These are phyloP conservation scores for Thaumatotibia leucotreta DNA, from an alignment of 1,140 invertebrate species.

Conservation along the genomic window DNA sequence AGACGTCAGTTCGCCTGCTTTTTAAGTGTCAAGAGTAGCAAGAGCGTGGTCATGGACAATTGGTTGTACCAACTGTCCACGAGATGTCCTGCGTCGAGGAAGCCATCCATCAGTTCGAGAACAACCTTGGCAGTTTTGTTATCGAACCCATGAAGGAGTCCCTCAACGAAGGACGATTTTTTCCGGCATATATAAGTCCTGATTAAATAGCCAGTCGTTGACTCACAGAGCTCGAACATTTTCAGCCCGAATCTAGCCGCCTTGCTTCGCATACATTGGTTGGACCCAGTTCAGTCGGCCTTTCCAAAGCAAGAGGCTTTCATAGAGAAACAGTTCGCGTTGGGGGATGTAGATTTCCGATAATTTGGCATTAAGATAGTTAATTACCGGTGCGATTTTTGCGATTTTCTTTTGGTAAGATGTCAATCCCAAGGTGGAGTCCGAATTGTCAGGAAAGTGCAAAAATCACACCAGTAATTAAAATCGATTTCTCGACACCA, in stretches of 20 bases:
- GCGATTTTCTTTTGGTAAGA: slow-evolving; percentile 19
- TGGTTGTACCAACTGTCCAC: slow-evolving; percentile 24
- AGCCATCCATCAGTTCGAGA: neutral
- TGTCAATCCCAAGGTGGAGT: neutral
- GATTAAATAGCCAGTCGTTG: slow-evolving; percentile 23
- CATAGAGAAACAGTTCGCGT: slow-evolving; percentile 22
- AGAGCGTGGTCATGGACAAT: slow-evolving; percentile 13
- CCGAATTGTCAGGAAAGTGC: slow-evolving; percentile 28
- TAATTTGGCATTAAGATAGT: slow-evolving; percentile 32
- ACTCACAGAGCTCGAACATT: slow-evolving; percentile 28
- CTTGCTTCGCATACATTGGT: slow-evolving; percentile 27
- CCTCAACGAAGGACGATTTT: neutral
- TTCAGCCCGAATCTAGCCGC: slow-evolving; percentile 35
- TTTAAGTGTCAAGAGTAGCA: too few species aligned
- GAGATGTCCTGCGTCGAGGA: neutral
- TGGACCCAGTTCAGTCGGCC: slow-evolving; percentile 27
- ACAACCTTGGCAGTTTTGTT: slow-evolving; percentile 1
- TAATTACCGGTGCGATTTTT: slow-evolving; percentile 28
- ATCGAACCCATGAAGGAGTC: slow-evolving; percentile 4
- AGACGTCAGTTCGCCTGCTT: slow-evolving; percentile 17
- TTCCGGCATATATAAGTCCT: slow-evolving; percentile 1
- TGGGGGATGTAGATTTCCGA: slow-evolving; percentile 20
- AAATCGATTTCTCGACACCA: slow-evolving; percentile 26
- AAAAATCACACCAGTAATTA: slow-evolving; percentile 20
- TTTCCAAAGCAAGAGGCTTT: slow-evolving; percentile 32